Evolutionary conservation across 2,113 vertebrate species (phyloP), one percentile per base, ranked within the genome.

Genomic region (Arothron firmamentum): DNA sequence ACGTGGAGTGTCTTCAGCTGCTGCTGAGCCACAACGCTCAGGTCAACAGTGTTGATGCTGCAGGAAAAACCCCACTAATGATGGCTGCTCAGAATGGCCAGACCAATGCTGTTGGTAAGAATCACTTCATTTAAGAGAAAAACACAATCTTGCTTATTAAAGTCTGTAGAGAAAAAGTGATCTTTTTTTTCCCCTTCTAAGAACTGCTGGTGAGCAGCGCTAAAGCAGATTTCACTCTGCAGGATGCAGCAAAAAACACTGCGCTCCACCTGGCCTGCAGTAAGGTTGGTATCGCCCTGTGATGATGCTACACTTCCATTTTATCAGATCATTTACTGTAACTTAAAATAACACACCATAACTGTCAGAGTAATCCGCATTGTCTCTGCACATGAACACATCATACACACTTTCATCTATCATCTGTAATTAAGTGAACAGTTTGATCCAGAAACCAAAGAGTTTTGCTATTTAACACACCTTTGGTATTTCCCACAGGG

Each of bases 41-140:
- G 85, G 95, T 98, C 65, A 98, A 97, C 56, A 84, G 91, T 60
- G 85, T 92, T 8, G 96, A 98, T 70, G 85, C 90, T 55, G 91
- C 92, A 59, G 96, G 97, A 67, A 98, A 95, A 76, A 98, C 95
- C 6, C 92, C 97, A 23, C 91, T 99, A 60, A 99, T 99, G 96
- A 98, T 98, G 97, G 94, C 97, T 28, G 95, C 96, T 50, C 94
- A 97, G 85, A 98, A 97, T 15, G 97, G 96, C 62, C 97, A 99
- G 73, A 96, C 96, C 0, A 98, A 96, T 51, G 93, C 96, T 75
- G 95, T 98, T 69, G 97, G 96, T 98, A 95, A 8, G 86, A 59
- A n/a, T 12, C 34, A 41, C 15, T 42, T 47, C 34, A 11, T 38
- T 38, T 2, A 38, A 38, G 12, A 9, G 12, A 12, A 38, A 2